A percentile compares a stretch with the other conserved stretches of the same genome.
Evolutionary conservation across 1,140 invertebrate genomes (phyloP).

Genomic region (Drosophila equinoxialis): DNA sequence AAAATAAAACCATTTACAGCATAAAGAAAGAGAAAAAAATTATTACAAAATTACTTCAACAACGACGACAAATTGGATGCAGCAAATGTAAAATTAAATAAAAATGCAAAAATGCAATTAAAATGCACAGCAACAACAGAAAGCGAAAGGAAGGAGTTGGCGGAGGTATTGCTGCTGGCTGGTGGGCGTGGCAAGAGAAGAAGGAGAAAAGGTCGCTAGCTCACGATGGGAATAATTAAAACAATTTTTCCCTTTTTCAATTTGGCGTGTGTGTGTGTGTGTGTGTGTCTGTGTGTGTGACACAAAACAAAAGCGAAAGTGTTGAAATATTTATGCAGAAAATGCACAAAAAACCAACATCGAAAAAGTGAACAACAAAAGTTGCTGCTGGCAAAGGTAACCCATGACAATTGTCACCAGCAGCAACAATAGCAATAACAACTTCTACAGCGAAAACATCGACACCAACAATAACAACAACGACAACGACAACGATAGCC

Average conservation of each 20-base stretch:
- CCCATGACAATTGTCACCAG: conserved; percentile 57
- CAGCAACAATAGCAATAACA: conserved; percentile 31
- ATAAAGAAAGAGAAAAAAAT: conserved; percentile 33
- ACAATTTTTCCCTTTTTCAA: conserved; percentile 49
- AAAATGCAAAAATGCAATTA: conserved; percentile 80
- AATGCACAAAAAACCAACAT: conserved; percentile 55
- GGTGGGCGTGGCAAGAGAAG: neutral
- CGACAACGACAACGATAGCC: conserved; percentile 35
- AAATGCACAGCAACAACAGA: conserved; percentile 64
- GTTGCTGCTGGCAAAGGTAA: conserved; percentile 33
- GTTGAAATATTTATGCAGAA: conserved; percentile 81
- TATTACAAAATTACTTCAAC: conserved; percentile 71
- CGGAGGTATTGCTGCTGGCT: neutral
- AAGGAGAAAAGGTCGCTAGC: conserved; percentile 20
- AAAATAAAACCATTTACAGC: conserved; percentile 32
- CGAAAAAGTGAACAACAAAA: conserved; percentile 38
- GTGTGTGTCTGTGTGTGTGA: conserved; percentile 36
- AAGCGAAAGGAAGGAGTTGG: conserved; percentile 1
- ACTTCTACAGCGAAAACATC: neutral
- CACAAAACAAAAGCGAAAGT: conserved; percentile 80
- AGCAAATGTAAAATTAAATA: conserved; percentile 73
- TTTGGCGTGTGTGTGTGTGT: conserved; percentile 8
- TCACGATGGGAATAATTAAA: conserved; percentile 78
- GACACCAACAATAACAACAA: conserved; percentile 23
- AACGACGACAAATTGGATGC: conserved; percentile 75